Evolutionary conservation across 1,140 invertebrate genomes (phyloP).

Genomic region (Ceratina australensis): DNA sequence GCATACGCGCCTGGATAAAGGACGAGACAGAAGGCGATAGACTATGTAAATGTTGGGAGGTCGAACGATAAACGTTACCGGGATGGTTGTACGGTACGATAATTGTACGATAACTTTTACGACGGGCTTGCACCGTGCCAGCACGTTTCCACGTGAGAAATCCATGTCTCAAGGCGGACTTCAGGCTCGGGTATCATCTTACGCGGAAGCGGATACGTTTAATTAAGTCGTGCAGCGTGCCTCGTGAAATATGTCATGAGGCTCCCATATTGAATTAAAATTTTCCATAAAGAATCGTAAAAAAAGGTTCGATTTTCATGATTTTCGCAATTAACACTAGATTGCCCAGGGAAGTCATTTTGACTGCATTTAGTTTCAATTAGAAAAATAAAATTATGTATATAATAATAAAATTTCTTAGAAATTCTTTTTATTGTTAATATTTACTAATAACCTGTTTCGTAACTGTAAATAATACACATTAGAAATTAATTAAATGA

Average conservation of each 20-base stretch:
- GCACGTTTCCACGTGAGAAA: constrained; percentile 42
- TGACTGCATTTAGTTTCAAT: no score
- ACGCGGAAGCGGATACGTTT: constrained; percentile 45
- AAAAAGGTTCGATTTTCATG: no score
- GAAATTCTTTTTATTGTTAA: no score
- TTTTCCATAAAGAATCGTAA: not conserved
- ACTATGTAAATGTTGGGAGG: constrained; percentile 51
- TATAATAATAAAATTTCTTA: no score
- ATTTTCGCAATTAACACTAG: no score
- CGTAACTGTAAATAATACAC: no score
- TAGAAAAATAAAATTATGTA: no score
- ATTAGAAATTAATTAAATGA: no score
- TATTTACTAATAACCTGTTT: no score
- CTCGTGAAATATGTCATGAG: not conserved
- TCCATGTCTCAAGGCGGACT: not conserved
- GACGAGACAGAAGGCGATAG: constrained; percentile 21
- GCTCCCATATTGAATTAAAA: not conserved
- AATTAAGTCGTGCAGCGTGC: constrained; percentile 46
- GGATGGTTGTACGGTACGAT: constrained; percentile 45
- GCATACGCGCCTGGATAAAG: constrained; percentile 9
- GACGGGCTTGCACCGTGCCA: constrained; percentile 36
- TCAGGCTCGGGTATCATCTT: constrained; percentile 45
- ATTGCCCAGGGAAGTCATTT: no score
- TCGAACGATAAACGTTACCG: constrained; percentile 50
- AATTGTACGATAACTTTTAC: constrained; percentile 59